Evolutionary conservation across 2,888 invertebrate genomes (phyloP).

Genomic region (Idaea straminata): DNA sequence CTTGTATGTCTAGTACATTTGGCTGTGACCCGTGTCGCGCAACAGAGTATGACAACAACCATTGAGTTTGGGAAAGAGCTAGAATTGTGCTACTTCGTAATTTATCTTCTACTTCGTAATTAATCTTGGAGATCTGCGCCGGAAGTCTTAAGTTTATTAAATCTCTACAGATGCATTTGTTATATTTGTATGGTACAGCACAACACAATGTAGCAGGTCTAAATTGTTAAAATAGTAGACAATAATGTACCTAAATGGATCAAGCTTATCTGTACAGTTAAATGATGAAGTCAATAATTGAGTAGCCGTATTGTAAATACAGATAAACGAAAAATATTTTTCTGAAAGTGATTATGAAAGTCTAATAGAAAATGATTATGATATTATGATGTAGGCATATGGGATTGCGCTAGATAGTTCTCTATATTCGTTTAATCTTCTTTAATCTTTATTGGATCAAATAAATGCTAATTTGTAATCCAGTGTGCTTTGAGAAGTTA

Average conservation of each 20-base stretch:
- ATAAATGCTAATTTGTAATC: constrained; percentile 26
- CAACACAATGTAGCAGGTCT: neutral
- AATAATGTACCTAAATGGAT: neutral
- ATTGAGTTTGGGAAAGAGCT: no score
- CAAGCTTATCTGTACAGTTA: neutral
- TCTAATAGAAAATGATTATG: constrained; percentile 24
- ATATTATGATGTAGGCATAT: constrained; percentile 29
- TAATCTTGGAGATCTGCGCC: neutral
- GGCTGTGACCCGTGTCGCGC: no score
- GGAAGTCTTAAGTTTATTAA: neutral
- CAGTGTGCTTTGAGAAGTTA: constrained; percentile 23
- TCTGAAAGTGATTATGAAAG: constrained; percentile 25
- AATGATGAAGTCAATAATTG: neutral
- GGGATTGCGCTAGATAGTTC: constrained; percentile 26
- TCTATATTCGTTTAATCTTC: constrained; percentile 17
- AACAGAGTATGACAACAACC: no score
- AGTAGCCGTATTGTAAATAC: constrained; percentile 2
- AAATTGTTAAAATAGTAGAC: neutral
- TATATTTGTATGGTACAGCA: neutral
- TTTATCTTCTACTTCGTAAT: no score
- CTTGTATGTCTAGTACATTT: no score
- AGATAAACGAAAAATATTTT: constrained; percentile 22
- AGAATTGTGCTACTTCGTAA: no score
- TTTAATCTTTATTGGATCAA: constrained; percentile 25
- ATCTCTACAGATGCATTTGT: neutral